Percentiles rank a stretch among this genome's conserved stretches.
phyloP scores from a whole-genome alignment of 2,113 vertebrate genomes.

The Gallinago undulata region DNA sequence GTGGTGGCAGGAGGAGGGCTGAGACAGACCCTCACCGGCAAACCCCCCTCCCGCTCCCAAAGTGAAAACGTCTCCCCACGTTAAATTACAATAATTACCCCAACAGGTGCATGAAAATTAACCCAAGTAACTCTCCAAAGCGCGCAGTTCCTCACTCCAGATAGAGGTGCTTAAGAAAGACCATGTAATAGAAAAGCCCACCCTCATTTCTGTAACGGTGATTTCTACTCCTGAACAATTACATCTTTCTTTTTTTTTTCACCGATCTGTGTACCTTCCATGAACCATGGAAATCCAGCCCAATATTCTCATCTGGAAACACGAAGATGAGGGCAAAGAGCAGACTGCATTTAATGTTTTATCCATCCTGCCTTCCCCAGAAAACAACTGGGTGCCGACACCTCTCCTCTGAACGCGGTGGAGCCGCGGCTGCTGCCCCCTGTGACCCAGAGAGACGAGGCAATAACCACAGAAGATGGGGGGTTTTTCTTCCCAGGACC shows the following conservation, averaged over 20 bases:
- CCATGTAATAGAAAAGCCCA: not conserved
- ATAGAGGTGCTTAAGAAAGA: not conserved
- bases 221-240: not conserved
- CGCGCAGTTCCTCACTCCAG: accelerated
- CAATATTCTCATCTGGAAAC: not conserved
- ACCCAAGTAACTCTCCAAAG: not conserved
- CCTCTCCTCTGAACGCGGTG: constrained; percentile 42
- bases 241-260: not conserved
- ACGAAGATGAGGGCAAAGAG: constrained; percentile 20
- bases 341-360: constrained; percentile 62
- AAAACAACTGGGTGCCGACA: constrained; percentile 58
- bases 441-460: constrained; percentile 45
- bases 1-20: not conserved
- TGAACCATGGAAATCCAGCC: not conserved
- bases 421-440: constrained; percentile 27
- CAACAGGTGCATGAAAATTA: not conserved
- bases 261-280: not conserved
- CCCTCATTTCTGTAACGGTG: not conserved
- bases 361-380: constrained; percentile 54
- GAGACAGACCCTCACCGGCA: not conserved
- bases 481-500: constrained; percentile 42
- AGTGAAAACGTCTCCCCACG: not conserved
- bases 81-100: not conserved
- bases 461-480: constrained; percentile 53
- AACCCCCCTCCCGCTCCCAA: not conserved